Conservation (phyloP, 2,113 vertebrate species). For the Heterotis niloticus region DNA sequence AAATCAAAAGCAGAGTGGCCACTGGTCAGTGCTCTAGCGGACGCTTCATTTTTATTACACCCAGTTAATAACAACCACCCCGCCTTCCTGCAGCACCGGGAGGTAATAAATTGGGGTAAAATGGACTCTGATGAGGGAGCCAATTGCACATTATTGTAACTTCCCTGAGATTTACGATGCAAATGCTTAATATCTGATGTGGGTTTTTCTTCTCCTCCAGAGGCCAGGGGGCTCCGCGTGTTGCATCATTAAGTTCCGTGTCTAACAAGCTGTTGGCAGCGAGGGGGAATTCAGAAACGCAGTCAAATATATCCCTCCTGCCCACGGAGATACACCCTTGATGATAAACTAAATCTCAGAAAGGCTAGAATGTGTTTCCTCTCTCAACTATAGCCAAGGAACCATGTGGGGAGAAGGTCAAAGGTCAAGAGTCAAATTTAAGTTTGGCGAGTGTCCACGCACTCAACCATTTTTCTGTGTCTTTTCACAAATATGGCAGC, state of each 20-base stretch:
- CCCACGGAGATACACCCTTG: too few relatives aligned
- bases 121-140: conserved; percentile 75
- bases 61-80: conserved; percentile 81
- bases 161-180: conserved; percentile 73
- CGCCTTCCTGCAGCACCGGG: conserved; percentile 64
- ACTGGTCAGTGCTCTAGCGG: conserved; percentile 63
- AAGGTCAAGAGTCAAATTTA: too few relatives aligned
- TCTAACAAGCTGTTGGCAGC: conserved; percentile 30
- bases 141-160: conserved; percentile 78
- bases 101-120: conserved; percentile 78
- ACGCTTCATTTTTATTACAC: conserved; percentile 78
- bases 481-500: too few relatives aligned
- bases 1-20: conserved; percentile 39
- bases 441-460: too few relatives aligned
- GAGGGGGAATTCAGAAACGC: too few relatives aligned
- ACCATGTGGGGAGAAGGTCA: too few relatives aligned
- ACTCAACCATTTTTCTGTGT: too few relatives aligned
- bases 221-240: conserved; percentile 57
- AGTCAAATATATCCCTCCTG: too few relatives aligned
- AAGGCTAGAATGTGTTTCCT: too few relatives aligned
- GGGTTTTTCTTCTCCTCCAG: conserved; percentile 52
- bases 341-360: too few relatives aligned
- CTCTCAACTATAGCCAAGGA: too few relatives aligned
- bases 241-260: conserved; percentile 57
- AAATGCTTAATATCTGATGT: conserved; percentile 66